Base-by-base conservation (phyloP, 2,113 vertebrate species). In the Chaenocephalus aceratus region DNA sequence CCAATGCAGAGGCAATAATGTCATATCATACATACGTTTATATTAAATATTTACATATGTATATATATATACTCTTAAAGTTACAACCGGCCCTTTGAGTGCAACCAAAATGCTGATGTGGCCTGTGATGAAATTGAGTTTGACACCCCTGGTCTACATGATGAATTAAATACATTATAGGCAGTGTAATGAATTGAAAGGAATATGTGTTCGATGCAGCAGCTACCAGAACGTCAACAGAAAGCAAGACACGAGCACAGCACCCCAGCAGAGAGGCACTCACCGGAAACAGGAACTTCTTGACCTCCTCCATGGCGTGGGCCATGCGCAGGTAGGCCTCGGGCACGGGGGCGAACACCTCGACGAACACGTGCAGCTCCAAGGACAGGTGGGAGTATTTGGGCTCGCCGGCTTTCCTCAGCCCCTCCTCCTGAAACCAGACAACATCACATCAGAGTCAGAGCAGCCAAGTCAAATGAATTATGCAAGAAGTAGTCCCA, bases 301-400 rank as follows among this genome's bases (percentile, higher is more conserved):
- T 99, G 84, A 99, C 97, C 84, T 99, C 97, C 82, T 99, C 97
- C 97, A 99, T 99, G 65, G 98, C 98, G 6, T 99, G 97, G 21
- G 97, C 97, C 98, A 99, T 99, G 56, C 98, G 96, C 83, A 97
- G 94, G 75, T 99, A 99, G 3, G 97, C 97, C 61, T 99, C 98
- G 0, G 97, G 98, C 0, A 97, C 97, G 0, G 98, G 97, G 14
- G 97, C 97, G 34, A 98, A 99, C 1, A 99, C 98, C 91, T 99
- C 98, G 63, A 99, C 97, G 86, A 99, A 99, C 0, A 99, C 98
- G 58, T 99, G 98, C 84, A 99, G 91, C 73, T 99, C 98, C 97
- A 98, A 98, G 44, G 98, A 96, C 54, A 99, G 91, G 61, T 99
- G 98, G 8, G 97, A 96, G 3, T 99, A 99, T 78, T 99, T 99